A percentile compares a stretch with the other conserved stretches of the same genome.
Evolutionary conservation across 1,140 invertebrate genomes (phyloP).

Genomic region (Heliconius congener): DNA sequence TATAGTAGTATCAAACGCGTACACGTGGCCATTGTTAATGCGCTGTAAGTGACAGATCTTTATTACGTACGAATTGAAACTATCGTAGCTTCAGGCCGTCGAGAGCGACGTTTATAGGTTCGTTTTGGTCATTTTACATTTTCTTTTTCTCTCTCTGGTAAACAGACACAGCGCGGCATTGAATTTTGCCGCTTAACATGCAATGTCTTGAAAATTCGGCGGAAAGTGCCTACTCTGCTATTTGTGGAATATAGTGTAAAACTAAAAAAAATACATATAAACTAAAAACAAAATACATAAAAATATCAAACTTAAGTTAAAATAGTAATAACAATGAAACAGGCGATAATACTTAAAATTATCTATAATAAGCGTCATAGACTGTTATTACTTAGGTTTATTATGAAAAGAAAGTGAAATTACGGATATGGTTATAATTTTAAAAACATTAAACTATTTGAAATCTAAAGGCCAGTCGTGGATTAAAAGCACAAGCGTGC

Average conservation of each 20-base stretch:
- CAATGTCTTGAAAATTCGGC: no score
- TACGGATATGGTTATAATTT: neutral
- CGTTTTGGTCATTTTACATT: no score
- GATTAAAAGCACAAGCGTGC: no score
- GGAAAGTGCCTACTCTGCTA: neutral
- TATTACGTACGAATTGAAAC: no score
- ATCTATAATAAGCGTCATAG: neutral
- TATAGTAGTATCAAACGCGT: neutral
- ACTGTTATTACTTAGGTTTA: neutral
- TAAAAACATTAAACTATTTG: neutral
- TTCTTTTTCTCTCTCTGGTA: no score
- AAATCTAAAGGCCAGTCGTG: no score
- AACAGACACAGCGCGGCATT: no score
- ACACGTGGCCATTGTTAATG: constrained; percentile 8
- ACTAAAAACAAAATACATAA: neutral
- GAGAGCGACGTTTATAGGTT: no score
- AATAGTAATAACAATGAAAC: neutral
- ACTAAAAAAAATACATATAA: neutral
- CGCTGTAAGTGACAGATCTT: neutral
- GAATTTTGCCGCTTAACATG: no score
- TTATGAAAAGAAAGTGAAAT: neutral
- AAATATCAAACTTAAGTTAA: neutral
- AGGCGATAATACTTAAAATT: neutral
- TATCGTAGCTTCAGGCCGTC: no score
- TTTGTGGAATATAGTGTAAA: neutral